Base-by-base conservation (phyloP, 2,888 invertebrate genomes). In the Philonicus albiceps region DNA sequence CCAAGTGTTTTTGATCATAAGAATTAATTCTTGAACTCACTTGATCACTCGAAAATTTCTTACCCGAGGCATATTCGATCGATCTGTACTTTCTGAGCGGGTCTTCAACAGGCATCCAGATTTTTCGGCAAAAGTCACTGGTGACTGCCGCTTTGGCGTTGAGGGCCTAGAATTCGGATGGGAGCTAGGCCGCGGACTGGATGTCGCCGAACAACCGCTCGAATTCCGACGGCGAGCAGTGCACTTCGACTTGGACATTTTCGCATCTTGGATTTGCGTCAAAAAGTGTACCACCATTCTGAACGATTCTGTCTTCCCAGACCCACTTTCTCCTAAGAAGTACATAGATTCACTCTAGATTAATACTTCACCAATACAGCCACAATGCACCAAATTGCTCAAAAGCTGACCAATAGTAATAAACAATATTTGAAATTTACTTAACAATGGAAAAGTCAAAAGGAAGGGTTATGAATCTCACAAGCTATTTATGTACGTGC, bases 271-370 rank as follows among this genome's bases (percentile, higher is more conserved):
- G 88, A 94, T 96, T 92, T 95, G 97, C 96, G 98, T 98, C 87
- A 98, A 96, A 92, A 96, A 98, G 90, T 97, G 96, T 86, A 98
- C 93, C 6, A 98, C 96, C 91, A 97, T 97, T 92, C 98, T 98
- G 22, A 97, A 97, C 0, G 98, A 97, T 93, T 98, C 98, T 0
- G 98, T 98, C 92, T 98, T 98, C 8, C 98, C 98, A 1, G 98
- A 96, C 84, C 98, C 98, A 88, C 97, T 97, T 93, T 98, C 98
- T 55, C 96, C 96, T 96, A 90, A 27, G 90, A 88, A 43, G 40
- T 19, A n/a, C n/a, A n/a, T n/a, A 19, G 19, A 19, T 16, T 19
- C 16, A 30, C 7, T 34, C 31, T n/a, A 74, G 31, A 34, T 16
- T 49, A n/a, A 49, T 37, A 37, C n/a, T 49, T n/a, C 6, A 6